Evolutionary conservation across 1,140 invertebrate species (phyloP).

Genomic region (Plectrocnemia conspersa): DNA sequence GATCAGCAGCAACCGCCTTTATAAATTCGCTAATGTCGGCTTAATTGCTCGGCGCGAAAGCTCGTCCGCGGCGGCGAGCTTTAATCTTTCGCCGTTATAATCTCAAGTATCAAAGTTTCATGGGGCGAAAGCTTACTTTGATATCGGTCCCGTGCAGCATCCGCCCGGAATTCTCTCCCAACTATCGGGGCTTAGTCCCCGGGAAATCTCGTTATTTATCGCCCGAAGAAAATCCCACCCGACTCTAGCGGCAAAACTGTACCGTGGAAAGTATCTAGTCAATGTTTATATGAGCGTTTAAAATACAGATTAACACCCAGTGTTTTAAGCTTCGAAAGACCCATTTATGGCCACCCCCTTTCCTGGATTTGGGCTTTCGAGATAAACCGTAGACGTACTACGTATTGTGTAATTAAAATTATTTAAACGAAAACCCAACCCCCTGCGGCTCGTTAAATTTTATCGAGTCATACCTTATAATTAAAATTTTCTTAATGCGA

Average conservation of each 20-base stretch:
- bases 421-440: too few species aligned
- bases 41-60: too few species aligned
- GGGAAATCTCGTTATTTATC: conserved; percentile 22
- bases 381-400: too few species aligned
- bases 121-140: conserved; percentile 4
- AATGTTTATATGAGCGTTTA: conserved; percentile 23
- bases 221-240: conserved; percentile 21
- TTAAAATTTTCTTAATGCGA: too few species aligned
- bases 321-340: conserved; percentile 24
- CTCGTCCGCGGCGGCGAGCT: too few species aligned
- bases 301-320: conserved; percentile 30
- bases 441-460: too few species aligned
- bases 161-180: conserved; percentile 2
- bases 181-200: conserved; percentile 19
- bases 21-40: too few species aligned
- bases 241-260: not conserved
- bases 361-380: too few species aligned
- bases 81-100: conserved; percentile 21
- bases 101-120: conserved; percentile 18
- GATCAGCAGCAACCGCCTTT: too few species aligned
- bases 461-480: too few species aligned
- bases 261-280: not conserved
- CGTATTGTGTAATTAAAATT: too few species aligned
- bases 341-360: too few species aligned
- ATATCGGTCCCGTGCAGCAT: conserved; percentile 19